Conservation (phyloP, 2,888 invertebrate genomes). For the Sturmia bella region DNA sequence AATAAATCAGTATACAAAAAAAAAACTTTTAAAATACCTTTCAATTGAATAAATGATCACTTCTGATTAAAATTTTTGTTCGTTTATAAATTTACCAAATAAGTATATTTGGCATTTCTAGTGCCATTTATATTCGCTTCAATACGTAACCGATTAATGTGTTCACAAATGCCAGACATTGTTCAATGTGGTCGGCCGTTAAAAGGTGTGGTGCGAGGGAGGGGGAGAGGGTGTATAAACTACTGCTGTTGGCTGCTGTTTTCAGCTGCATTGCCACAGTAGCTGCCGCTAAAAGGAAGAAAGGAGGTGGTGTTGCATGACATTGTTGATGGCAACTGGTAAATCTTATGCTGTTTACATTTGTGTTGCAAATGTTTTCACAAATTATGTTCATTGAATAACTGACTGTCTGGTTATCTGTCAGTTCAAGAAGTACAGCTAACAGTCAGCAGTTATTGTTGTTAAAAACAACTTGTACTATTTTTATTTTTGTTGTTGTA, state of each 20-base stretch:
- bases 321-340: conserved; percentile 57
- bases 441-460: conserved; percentile 33
- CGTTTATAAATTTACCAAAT: conserved; percentile 48
- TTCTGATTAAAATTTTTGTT: conserved; percentile 37
- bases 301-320: conserved; percentile 6
- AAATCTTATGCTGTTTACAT: conserved; percentile 64
- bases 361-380: conserved; percentile 65
- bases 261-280: conserved; percentile 8
- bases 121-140: conserved; percentile 41
- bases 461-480: conserved; percentile 39
- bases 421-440: conserved; percentile 29
- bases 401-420: conserved; percentile 36
- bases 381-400: conserved; percentile 59
- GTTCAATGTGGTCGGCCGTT: conserved; percentile 6
- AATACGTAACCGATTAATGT: conserved; percentile 53
- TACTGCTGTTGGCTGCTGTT: neutral
- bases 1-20: neutral
- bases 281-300: neutral
- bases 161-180: conserved; percentile 37
- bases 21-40: neutral
- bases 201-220: no score
- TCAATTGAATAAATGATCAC: conserved; percentile 29
- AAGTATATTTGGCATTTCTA: conserved; percentile 32
- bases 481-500: conserved; percentile 13
- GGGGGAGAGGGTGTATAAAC: conserved; percentile 8